A percentile compares a stretch with the other conserved stretches of the same genome.
phyloP scores from a whole-genome alignment of 2,113 vertebrate species.

The Sphyrna mokarran region DNA sequence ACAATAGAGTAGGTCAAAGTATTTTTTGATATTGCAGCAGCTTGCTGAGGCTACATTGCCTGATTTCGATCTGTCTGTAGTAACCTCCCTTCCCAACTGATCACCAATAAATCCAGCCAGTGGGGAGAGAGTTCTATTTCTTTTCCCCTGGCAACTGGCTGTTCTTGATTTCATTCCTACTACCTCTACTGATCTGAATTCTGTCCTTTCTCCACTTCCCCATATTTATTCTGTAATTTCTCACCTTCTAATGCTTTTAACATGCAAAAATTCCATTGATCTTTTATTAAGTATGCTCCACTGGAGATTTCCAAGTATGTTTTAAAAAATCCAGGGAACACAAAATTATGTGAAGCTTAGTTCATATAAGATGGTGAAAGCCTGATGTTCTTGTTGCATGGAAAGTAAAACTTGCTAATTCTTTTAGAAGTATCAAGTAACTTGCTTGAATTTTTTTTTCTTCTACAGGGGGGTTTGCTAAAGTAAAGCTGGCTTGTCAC shows the following conservation, averaged over 20 bases:
- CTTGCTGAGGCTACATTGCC: neutral
- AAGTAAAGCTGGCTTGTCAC: conserved; percentile 84
- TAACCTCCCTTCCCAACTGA: neutral
- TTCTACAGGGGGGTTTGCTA: conserved; percentile 82
- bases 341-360: neutral
- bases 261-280: neutral
- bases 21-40: neutral
- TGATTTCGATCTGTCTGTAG: neutral
- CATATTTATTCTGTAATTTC: neutral
- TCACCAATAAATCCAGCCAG: neutral
- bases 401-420: neutral
- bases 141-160: neutral
- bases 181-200: neutral
- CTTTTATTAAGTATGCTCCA: neutral
- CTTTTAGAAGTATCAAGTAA: neutral
- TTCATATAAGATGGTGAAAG: neutral
- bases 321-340: neutral
- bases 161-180: neutral
- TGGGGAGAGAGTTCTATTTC: neutral
- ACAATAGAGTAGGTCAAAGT: no score
- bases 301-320: neutral
- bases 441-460: neutral
- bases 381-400: neutral
- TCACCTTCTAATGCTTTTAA: no score
- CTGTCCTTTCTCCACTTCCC: neutral